These are phyloP conservation scores for Nannospalax galili DNA, from an alignment of 2,113 vertebrate genomes.

Conservation along the genomic window DNA sequence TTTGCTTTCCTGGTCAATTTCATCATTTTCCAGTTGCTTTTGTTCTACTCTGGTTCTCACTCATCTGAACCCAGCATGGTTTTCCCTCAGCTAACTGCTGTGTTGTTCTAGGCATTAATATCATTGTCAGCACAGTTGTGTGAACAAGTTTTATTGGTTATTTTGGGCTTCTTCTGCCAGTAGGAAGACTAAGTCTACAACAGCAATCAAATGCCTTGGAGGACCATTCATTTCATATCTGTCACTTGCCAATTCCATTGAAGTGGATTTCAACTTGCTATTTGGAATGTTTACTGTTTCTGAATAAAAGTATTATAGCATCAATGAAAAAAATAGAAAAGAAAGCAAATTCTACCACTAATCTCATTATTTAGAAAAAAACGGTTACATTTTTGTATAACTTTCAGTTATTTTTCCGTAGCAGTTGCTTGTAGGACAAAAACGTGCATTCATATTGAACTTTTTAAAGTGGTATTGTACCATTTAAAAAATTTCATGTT, in stretches of 20 bases:
- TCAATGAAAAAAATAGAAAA: background rate
- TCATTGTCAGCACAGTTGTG: constrained; percentile 79
- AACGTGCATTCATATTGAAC: background rate
- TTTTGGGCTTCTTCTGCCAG: constrained; percentile 61
- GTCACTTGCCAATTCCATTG: constrained; percentile 32
- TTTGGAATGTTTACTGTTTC: constrained; percentile 19
- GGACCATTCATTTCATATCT: constrained; percentile 41
- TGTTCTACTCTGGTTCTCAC: constrained; percentile 54
- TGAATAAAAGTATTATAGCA: background rate
- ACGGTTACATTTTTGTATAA: background rate
- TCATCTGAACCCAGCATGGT: constrained; percentile 66
- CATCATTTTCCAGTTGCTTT: constrained; percentile 73
- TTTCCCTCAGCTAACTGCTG: constrained; percentile 72
- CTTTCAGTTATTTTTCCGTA: background rate
- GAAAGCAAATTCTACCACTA: background rate
- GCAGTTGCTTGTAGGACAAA: background rate
- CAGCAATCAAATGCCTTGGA: constrained; percentile 60
- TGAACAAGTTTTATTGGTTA: constrained; percentile 78
- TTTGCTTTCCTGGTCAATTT: constrained; percentile 65
- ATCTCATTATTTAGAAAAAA: background rate
- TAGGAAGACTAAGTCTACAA: constrained; percentile 50
- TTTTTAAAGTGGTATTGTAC: background rate
- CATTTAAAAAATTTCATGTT: background rate
- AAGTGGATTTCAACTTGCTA: constrained; percentile 26
- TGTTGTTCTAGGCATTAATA: constrained; percentile 80